Conservation (phyloP, 2,888 invertebrate species). For the Himalopsyche anomala region DNA sequence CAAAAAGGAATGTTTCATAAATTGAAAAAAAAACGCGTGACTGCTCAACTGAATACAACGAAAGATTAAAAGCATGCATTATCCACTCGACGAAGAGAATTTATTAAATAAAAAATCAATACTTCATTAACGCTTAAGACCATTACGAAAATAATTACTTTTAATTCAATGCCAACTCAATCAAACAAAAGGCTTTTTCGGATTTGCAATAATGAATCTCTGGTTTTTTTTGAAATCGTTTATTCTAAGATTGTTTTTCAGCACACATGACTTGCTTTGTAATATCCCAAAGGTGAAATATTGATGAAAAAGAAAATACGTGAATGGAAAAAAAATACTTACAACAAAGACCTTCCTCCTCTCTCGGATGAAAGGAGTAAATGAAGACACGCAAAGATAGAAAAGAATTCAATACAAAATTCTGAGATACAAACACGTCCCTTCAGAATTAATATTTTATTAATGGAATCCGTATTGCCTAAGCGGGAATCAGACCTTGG, state of each 20-base stretch:
- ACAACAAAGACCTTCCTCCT: not conserved
- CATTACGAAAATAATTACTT: not conserved
- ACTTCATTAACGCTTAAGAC: not conserved
- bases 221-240: not conserved
- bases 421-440: conserved; percentile 26
- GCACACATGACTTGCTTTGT: not conserved
- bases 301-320: conserved; percentile 9
- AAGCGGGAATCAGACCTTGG: not conserved
- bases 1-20: too few relatives aligned
- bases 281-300: not conserved
- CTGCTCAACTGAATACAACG: too few relatives aligned
- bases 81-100: too few relatives aligned
- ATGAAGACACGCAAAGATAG: conserved; percentile 9
- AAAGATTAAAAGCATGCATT: too few relatives aligned
- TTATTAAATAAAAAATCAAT: not conserved
- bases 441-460: conserved; percentile 5
- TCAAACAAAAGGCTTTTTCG: not conserved
- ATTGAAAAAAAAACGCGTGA: too few relatives aligned
- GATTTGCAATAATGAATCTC: not conserved
- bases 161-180: not conserved
- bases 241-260: not conserved
- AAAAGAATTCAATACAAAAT: conserved; percentile 28
- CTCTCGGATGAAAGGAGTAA: not conserved
- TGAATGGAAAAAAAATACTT: not conserved
- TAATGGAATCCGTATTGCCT: not conserved